Evolutionary conservation across 2,888 invertebrate species (phyloP).

Genomic region (Megalurothrips usitatus): DNA sequence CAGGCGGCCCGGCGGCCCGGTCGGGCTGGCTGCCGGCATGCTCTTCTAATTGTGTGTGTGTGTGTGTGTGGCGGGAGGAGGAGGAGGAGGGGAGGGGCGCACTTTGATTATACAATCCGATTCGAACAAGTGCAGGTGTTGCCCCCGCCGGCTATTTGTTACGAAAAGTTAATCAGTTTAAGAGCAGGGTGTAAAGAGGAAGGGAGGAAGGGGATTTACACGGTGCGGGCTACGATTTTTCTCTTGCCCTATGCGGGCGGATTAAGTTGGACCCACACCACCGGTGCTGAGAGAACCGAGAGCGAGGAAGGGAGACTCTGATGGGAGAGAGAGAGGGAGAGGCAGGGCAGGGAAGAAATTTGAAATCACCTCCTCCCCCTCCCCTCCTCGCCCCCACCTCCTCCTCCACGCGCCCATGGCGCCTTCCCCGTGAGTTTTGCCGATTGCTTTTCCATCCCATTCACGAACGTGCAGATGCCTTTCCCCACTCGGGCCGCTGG

Average conservation of each 20-base stretch:
- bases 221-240: neutral
- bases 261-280: no score
- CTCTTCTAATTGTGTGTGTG: neutral
- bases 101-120: conserved; percentile 20
- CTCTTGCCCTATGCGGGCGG: no score
- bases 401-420: neutral
- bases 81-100: neutral
- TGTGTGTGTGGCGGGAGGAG: neutral
- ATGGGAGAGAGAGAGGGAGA: neutral
- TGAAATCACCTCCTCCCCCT: neutral
- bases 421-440: neutral
- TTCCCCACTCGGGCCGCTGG: no score
- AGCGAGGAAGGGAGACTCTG: neutral
- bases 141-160: conserved; percentile 9
- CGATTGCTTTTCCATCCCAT: neutral
- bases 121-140: conserved; percentile 19
- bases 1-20: neutral
- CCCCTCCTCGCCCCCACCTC: neutral
- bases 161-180: conserved; percentile 15
- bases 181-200: neutral
- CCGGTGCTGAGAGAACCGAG: neutral
- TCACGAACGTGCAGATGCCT: neutral
- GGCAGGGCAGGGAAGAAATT: neutral
- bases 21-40: neutral
- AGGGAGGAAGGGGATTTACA: neutral